phyloP scores from a whole-genome alignment of 2,113 vertebrate species.

The Scophthalmus maximus region DNA sequence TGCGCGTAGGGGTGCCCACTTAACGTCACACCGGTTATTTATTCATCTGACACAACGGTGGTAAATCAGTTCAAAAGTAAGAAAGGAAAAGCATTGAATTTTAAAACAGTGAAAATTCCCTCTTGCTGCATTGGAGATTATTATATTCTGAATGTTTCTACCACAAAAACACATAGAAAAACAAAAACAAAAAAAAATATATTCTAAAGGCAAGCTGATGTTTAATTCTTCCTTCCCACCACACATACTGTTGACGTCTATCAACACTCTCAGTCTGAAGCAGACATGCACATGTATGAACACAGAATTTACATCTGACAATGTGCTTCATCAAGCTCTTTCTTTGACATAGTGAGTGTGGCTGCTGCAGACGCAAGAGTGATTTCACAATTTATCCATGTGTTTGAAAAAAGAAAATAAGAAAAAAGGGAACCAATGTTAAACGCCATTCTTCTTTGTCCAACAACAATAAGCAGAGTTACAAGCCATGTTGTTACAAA shows the following conservation, averaged over 20 bases:
- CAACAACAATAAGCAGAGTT: not conserved
- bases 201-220: not conserved
- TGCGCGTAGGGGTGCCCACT: not conserved
- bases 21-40: constrained; percentile 14
- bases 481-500: constrained; percentile 3
- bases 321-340: not conserved
- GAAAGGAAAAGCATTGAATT: constrained; percentile 25
- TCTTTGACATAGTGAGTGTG: constrained; percentile 17
- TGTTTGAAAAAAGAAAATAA: not conserved
- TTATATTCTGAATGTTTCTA: not conserved
- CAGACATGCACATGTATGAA: not conserved
- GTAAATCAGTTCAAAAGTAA: constrained; percentile 22
- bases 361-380: constrained; percentile 14
- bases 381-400: constrained; percentile 22
- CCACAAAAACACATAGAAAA: not conserved
- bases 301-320: not conserved
- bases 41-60: not conserved
- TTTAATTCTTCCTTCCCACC: not conserved
- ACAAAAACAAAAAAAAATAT: not conserved
- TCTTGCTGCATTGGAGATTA: constrained; percentile 3
- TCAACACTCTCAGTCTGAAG: constrained; percentile 3
- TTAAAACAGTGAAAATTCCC: constrained; percentile 23
- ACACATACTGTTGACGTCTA: constrained; percentile 2
- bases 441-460: not conserved
- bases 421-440: not conserved